These are phyloP conservation scores for Otus sunia DNA, from an alignment of 2,113 vertebrate genomes.

Conservation along the genomic window DNA sequence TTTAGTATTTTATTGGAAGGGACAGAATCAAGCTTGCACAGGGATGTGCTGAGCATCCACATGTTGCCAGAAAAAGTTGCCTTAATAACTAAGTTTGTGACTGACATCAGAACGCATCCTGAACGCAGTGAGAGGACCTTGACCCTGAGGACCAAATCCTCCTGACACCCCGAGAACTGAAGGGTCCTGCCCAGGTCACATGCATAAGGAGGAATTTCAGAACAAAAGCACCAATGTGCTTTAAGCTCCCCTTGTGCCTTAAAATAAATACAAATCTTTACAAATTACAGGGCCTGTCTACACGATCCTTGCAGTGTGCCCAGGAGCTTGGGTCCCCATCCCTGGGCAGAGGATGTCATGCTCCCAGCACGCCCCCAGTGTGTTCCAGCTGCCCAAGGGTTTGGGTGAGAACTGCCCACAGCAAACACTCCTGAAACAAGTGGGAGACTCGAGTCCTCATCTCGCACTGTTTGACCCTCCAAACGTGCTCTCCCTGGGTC, in stretches of 20 bases:
- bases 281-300: background rate
- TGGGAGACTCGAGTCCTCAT: background rate
- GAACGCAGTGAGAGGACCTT: background rate
- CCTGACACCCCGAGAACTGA: background rate
- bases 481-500: background rate
- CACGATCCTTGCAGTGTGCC: background rate
- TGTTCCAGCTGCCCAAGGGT: background rate
- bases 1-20: background rate
- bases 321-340: background rate
- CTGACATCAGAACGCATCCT: background rate
- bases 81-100: background rate
- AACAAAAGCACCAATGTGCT: background rate
- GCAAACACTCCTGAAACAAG: accelerated
- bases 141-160: background rate
- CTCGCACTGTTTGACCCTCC: background rate
- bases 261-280: background rate
- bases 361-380: background rate
- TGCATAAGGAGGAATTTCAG: background rate
- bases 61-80: background rate
- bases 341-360: background rate
- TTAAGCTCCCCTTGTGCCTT: background rate
- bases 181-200: background rate
- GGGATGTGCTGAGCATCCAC: background rate
- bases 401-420: background rate
- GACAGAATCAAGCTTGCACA: background rate